Percentiles rank a stretch among this genome's conserved stretches.
Evolutionary conservation across 1,140 invertebrate genomes (phyloP).

Genomic region (Drosophila serrata): DNA sequence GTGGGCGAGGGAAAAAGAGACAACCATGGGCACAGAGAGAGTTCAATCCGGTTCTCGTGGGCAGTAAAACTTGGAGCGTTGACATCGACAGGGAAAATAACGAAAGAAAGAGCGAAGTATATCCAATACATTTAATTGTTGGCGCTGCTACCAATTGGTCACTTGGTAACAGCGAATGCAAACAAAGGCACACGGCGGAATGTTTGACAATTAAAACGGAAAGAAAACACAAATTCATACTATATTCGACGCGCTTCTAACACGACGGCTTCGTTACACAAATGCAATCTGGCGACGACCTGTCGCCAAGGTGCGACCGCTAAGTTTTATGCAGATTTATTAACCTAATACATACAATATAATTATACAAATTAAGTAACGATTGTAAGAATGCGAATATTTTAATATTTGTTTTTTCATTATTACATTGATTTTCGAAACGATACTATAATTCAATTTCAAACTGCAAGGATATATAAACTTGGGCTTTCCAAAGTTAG

Average conservation of each 20-base stretch:
- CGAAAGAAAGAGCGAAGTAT: constrained; percentile 4
- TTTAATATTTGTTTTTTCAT: no score
- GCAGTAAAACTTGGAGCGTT: constrained; percentile 30
- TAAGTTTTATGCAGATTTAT: no score
- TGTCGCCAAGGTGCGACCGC: constrained; percentile 43
- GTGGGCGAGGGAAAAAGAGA: constrained; percentile 35
- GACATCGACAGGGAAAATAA: constrained; percentile 11
- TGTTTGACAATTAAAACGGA: constrained; percentile 34
- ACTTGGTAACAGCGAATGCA: constrained; percentile 57
- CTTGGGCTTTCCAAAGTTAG: no score
- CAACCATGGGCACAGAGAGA: constrained; percentile 3
- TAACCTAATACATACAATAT: no score
- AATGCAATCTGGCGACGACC: constrained; percentile 32
- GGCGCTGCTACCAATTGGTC: constrained; percentile 40
- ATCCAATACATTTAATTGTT: constrained; percentile 40
- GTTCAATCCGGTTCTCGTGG: constrained; percentile 32
- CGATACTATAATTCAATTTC: no score
- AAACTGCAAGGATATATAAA: no score
- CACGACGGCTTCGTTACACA: not conserved
- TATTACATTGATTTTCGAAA: no score
- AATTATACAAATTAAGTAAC: no score
- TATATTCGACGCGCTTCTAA: constrained; percentile 6
- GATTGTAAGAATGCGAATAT: no score
- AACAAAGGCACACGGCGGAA: constrained; percentile 43
- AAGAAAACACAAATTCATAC: constrained; percentile 29